These are phyloP conservation scores for Lasiommata megera DNA, from an alignment of 2,888 invertebrate genomes.

Conservation along the genomic window DNA sequence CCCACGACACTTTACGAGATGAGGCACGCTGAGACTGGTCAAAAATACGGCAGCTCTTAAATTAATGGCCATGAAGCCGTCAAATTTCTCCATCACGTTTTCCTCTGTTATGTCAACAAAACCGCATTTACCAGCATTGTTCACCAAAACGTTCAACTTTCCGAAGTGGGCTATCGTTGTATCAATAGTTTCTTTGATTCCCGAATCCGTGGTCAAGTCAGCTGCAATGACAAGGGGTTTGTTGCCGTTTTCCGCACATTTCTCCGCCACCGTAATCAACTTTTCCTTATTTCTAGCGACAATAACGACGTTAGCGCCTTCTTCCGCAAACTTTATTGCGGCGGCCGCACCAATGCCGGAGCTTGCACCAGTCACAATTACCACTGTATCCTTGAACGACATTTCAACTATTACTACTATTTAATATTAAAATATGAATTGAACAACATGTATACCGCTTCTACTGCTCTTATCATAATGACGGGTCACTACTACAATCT, in stretches of 20 bases:
- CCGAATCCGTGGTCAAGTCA: constrained; percentile 31
- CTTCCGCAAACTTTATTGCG: constrained; percentile 82
- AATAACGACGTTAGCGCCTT: constrained; percentile 81
- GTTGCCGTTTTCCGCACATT: constrained; percentile 31
- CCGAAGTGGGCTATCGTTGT: constrained; percentile 75
- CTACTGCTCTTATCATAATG: too few species aligned
- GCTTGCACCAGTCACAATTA: constrained; percentile 83
- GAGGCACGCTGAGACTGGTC: constrained; percentile 36
- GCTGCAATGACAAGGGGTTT: constrained; percentile 26
- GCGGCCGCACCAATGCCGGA: constrained; percentile 87
- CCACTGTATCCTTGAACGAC: constrained; percentile 65
- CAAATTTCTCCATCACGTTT: constrained; percentile 39
- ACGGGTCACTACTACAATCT: too few species aligned
- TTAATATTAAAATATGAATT: too few species aligned
- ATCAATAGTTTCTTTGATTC: constrained; percentile 63
- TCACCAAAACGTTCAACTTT: constrained; percentile 45
- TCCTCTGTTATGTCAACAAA: constrained; percentile 35
- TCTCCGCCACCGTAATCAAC: constrained; percentile 76
- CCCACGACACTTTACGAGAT: constrained; percentile 41
- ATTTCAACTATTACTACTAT: neutral
- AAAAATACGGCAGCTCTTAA: constrained; percentile 38
- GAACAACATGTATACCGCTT: too few species aligned
- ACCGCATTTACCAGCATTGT: constrained; percentile 41
- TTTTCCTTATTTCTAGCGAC: constrained; percentile 85
- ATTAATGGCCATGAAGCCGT: constrained; percentile 40